phyloP scores from a whole-genome alignment of 2,888 invertebrate species.

The Sycophila texana region DNA sequence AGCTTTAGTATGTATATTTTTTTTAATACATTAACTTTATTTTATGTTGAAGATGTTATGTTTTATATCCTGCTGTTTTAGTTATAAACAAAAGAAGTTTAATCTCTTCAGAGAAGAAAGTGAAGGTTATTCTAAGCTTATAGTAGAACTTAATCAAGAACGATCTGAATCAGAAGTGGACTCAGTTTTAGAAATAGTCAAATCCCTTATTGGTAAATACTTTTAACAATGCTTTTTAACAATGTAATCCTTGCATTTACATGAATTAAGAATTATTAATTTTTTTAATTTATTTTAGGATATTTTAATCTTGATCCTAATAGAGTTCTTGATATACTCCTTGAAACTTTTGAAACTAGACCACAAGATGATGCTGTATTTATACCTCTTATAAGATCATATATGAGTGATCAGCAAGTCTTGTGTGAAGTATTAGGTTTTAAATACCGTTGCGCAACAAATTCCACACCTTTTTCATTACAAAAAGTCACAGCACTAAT shows the following conservation, averaged over 20 bases:
- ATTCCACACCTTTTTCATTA: slow-evolving; percentile 86
- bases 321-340: slow-evolving; percentile 94
- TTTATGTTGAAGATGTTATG: background rate
- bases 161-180: slow-evolving; percentile 80
- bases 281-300: slow-evolving; percentile 79
- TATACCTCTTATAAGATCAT: slow-evolving; percentile 89
- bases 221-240: background rate
- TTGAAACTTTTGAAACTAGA: slow-evolving; percentile 96
- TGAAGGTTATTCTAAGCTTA: slow-evolving; percentile 98
- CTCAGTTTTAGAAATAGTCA: slow-evolving; percentile 89
- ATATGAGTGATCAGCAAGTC: slow-evolving; percentile 91
- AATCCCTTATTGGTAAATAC: slow-evolving; percentile 91
- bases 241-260: slow-evolving; percentile 15
- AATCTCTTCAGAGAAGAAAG: slow-evolving; percentile 99
- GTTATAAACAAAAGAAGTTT: slow-evolving; percentile 99
- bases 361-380: slow-evolving; percentile 88
- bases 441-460: slow-evolving; percentile 83
- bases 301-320: slow-evolving; percentile 99
- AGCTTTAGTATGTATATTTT: slow-evolving; percentile 90
- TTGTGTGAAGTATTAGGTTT: slow-evolving; percentile 97
- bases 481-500: slow-evolving; percentile 94
- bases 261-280: slow-evolving; percentile 7
- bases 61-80: slow-evolving; percentile 76
- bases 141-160: slow-evolving; percentile 94
- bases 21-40: slow-evolving; percentile 14